These are phyloP conservation scores for Hemibagrus guttatus DNA, from an alignment of 2,797 vertebrate species.

Conservation along the genomic window DNA sequence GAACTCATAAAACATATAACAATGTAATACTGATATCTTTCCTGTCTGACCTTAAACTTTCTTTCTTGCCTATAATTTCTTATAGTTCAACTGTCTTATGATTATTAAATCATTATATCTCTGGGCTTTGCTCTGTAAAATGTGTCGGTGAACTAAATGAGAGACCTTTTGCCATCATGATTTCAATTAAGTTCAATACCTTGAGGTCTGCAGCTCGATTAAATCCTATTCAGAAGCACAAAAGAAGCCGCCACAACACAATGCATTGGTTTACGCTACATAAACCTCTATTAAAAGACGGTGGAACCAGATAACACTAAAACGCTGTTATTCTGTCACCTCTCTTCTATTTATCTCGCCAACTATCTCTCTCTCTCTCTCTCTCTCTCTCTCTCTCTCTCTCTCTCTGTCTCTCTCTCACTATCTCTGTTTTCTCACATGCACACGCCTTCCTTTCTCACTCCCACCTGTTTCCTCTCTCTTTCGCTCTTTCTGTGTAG, in stretches of 20 bases:
- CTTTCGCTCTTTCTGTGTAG: slow-evolving; percentile 16
- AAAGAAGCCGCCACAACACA: slow-evolving; percentile 30
- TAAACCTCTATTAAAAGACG: slow-evolving; percentile 59
- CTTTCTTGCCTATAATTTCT: slow-evolving; percentile 6
- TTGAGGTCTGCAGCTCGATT: slow-evolving; percentile 45
- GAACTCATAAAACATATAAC: neutral
- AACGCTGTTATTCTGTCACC: slow-evolving; percentile 39
- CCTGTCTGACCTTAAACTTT: slow-evolving; percentile 12
- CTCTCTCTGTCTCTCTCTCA: slow-evolving; percentile 31
- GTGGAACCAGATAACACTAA: slow-evolving; percentile 51
- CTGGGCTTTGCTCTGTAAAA: slow-evolving; percentile 25
- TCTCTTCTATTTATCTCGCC: slow-evolving; percentile 22
- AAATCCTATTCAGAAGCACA: slow-evolving; percentile 50
- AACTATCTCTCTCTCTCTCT: neutral
- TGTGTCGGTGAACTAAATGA: slow-evolving; percentile 25
- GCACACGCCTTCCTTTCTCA: slow-evolving; percentile 15
- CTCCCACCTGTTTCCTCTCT: slow-evolving; percentile 32
- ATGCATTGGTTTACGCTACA: slow-evolving; percentile 47
- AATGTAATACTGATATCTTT: slow-evolving; percentile 14
- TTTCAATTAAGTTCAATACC: slow-evolving; percentile 38
- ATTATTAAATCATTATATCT: slow-evolving; percentile 39
- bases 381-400: slow-evolving; percentile 15
- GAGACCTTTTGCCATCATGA: slow-evolving; percentile 32
- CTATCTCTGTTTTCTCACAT: slow-evolving; percentile 23
- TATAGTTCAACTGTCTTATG: slow-evolving; percentile 18